Conservation (phyloP, 2,888 invertebrate species). For the Drosophila phalerata region DNA sequence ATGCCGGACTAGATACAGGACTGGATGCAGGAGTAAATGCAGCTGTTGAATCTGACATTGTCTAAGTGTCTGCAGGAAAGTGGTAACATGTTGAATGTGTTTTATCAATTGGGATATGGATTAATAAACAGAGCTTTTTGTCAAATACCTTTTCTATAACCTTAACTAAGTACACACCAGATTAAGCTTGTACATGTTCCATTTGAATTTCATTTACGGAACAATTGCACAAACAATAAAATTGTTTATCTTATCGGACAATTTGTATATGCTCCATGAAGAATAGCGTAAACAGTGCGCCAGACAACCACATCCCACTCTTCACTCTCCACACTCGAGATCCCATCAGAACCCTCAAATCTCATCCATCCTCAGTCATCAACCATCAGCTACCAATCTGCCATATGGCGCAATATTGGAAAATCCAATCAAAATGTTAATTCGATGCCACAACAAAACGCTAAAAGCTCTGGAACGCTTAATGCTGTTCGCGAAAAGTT, state of each 20-base stretch:
- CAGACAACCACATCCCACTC: background rate
- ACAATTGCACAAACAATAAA: constrained; percentile 37
- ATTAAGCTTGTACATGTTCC: background rate
- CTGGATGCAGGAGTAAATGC: background rate
- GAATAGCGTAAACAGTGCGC: constrained; percentile 11
- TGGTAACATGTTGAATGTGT: background rate
- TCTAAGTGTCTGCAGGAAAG: constrained; percentile 5
- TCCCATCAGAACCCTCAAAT: background rate
- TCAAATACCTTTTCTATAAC: constrained; percentile 4
- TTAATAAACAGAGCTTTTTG: constrained; percentile 42
- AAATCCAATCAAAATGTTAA: constrained; percentile 82
- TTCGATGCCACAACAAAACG: constrained; percentile 51
- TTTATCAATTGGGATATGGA: constrained; percentile 22
- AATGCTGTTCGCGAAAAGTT: constrained; percentile 39
- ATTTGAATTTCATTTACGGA: background rate
- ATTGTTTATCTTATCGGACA: constrained; percentile 59
- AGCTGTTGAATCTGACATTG: background rate
- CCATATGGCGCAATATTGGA: constrained; percentile 80
- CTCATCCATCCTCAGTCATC: background rate
- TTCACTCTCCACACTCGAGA: background rate
- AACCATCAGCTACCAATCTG: constrained; percentile 29
- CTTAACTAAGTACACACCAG: background rate
- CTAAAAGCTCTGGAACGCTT: constrained; percentile 37
- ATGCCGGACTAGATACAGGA: background rate
- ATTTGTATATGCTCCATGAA: constrained; percentile 32